Conservation (phyloP, 2,113 vertebrate genomes). For the Piprites chloris region DNA sequence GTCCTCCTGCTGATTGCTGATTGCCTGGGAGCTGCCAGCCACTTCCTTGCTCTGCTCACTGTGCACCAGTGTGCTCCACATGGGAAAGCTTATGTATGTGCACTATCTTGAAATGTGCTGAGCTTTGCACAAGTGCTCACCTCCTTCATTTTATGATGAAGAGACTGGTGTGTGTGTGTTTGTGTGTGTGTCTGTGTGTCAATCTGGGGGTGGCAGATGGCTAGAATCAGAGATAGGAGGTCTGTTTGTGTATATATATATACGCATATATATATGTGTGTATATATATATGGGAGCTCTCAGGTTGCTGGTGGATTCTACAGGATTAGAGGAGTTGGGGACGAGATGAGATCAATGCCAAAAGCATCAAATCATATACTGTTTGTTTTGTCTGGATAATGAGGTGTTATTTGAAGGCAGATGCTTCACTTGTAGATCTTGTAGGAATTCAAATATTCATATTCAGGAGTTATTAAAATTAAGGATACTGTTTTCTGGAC, state of each 20-base stretch:
- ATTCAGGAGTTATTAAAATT: background rate
- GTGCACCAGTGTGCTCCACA: fast-evolving
- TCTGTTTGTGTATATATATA: background rate
- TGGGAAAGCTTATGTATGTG: background rate
- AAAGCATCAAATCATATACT: background rate
- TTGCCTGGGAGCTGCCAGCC: background rate
- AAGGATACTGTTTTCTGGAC: background rate
- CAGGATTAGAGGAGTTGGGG: background rate
- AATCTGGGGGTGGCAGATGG: background rate
- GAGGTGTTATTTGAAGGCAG: background rate
- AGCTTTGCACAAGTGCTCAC: background rate
- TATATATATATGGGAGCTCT: background rate
- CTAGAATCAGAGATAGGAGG: background rate
- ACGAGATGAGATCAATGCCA: background rate
- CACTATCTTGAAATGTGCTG: background rate
- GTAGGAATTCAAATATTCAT: background rate
- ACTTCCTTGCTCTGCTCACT: background rate
- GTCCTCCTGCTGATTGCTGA: no score
- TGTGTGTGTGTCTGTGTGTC: background rate
- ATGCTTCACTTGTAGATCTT: background rate
- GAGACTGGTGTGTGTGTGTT: background rate
- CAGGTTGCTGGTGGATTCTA: background rate
- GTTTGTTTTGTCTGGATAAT: background rate
- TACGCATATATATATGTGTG: background rate
- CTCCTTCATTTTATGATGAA: fast-evolving